These are phyloP conservation scores for Esox masquinongy DNA, from an alignment of 2,797 vertebrate genomes.

Conservation along the genomic window DNA sequence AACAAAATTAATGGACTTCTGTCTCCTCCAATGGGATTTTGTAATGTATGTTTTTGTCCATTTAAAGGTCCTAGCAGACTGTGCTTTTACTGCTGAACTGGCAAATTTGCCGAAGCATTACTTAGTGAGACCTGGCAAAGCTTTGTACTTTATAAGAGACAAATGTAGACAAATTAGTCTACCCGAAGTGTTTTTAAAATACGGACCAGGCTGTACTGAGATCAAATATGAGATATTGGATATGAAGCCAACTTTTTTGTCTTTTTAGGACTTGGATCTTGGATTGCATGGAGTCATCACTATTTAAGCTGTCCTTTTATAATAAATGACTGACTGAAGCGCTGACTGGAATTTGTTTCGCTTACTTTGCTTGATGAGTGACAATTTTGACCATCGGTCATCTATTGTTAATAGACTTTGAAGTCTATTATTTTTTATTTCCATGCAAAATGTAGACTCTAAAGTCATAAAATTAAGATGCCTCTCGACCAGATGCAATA, in stretches of 20 bases:
- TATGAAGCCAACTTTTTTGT: conserved; percentile 13
- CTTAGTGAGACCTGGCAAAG: conserved; percentile 3
- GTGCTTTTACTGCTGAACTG: conserved; percentile 7
- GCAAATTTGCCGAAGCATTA: not conserved
- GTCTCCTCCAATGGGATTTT: not conserved
- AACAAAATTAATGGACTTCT: not conserved
- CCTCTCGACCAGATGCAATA: too few relatives aligned
- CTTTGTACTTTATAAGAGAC: not conserved
- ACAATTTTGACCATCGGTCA: conserved; percentile 37
- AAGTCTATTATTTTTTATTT: not conserved
- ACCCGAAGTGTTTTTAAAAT: not conserved
- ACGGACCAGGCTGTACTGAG: not conserved
- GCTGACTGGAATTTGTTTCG: conserved; percentile 43
- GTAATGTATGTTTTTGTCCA: conserved; percentile 1
- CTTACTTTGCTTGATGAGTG: conserved; percentile 49
- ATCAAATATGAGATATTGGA: conserved; percentile 2
- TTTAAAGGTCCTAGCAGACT: not conserved
- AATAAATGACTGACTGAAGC: conserved; percentile 38
- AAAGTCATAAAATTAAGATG: not conserved
- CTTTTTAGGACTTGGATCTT: conserved; percentile 33
- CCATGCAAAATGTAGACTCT: not conserved
- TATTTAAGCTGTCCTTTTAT: conserved; percentile 37
- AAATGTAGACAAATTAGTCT: conserved; percentile 4
- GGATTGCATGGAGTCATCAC: not conserved
- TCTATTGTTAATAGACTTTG: not conserved